phyloP scores from a whole-genome alignment of 1,140 invertebrate genomes.

The Micrasema longulum region DNA sequence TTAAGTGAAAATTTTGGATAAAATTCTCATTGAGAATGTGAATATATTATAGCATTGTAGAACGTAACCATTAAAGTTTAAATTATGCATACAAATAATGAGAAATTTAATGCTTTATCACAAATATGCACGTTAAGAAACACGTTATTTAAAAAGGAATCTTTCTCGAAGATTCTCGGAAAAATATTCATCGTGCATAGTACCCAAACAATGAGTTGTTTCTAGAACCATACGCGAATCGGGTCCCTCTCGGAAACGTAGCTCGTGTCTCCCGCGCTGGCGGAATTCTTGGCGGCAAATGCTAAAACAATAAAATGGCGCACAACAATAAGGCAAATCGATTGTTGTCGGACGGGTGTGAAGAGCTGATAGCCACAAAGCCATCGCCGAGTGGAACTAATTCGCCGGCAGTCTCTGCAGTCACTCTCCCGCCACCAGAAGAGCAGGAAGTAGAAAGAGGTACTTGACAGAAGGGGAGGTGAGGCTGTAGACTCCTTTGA shows the following conservation, averaged over 20 bases:
- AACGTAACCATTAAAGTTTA: too few species aligned
- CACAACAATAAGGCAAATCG: slow-evolving; percentile 39
- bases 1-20: too few species aligned
- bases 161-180: not conserved
- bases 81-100: not conserved
- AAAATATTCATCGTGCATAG: slow-evolving; percentile 9
- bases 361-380: slow-evolving; percentile 42
- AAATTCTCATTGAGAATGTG: too few species aligned
- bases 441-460: not conserved
- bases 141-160: not conserved
- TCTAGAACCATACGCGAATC: slow-evolving; percentile 21
- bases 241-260: slow-evolving; percentile 18
- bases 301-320: slow-evolving; percentile 45
- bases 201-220: slow-evolving; percentile 23
- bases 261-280: slow-evolving; percentile 7
- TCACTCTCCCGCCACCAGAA: slow-evolving; percentile 19
- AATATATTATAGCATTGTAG: too few species aligned
- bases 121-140: slow-evolving; percentile 5
- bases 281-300: slow-evolving; percentile 34
- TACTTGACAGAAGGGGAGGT: not conserved
- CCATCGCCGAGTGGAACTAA: slow-evolving; percentile 38
- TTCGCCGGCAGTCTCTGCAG: slow-evolving; percentile 29
- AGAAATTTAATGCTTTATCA: not conserved
- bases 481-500: slow-evolving; percentile 5
- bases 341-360: slow-evolving; percentile 40